Base-by-base conservation (phyloP, 2,888 invertebrate species). In the Macaria notata region DNA sequence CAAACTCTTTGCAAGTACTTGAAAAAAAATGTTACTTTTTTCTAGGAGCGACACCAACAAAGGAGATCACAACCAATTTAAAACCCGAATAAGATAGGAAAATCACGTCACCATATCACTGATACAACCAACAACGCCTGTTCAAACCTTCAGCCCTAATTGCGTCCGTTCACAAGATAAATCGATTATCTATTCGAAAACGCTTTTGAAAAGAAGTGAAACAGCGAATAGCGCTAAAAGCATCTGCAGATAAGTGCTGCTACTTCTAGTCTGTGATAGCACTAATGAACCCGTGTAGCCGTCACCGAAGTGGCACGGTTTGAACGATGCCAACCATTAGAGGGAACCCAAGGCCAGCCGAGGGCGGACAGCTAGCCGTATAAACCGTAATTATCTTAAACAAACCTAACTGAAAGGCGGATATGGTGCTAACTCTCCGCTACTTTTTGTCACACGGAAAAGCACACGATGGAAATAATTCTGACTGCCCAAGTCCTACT, bases 221-320 rank as follows among this genome's bases (percentile, higher is more conserved):
- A 71, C 71, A 69, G 79, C 78, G 81, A 86, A 85, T 73, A 71
- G 73, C 75, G 83, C 80, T 88, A 89, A 89, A 86, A 88, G 89
- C 89, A 78, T 83, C 74, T 66, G 68, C 66, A 84, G 89, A 89
- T 89, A 88, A 84, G 75, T 72, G 69, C 72, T 75, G 79, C 79
- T 86, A 81, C 72, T 65, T 75, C 70, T 70, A 66, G 69, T 73
- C 69, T 76, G 81, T 83, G 89, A 88, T 89, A 88, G 81, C 85
- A 79, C 83, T 90, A 90, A 89, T 89, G 88, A 90, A 89, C 83
- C 84, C 82, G 79, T 88, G 88, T 87, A 70, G 79, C 81, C 79
- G 86, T 88, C 88, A 81, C 84, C 81, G 77, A 78, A 79, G 78
- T 83, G 78, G 84, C 82, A 81, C 83, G 79, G 77, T 77, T 79